phyloP scores from a whole-genome alignment of 2,113 vertebrate species.

The Miniopterus natalensis region DNA sequence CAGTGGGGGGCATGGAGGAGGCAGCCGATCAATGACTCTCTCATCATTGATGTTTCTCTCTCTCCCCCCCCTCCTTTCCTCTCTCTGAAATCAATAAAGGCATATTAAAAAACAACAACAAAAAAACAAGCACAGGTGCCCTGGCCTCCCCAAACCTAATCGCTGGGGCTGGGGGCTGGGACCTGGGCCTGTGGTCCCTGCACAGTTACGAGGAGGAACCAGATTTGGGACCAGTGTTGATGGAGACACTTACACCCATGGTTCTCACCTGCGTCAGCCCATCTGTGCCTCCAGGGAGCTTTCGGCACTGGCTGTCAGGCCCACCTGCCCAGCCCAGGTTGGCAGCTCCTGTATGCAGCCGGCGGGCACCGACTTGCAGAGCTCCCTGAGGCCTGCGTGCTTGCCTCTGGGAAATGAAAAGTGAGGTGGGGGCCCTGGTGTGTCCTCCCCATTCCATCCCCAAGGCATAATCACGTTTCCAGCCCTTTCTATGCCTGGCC shows the following conservation, averaged over 20 bases:
- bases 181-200: not conserved
- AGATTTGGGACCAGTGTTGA: not conserved
- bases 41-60: no score
- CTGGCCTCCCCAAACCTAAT: not conserved
- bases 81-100: no score
- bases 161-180: not conserved
- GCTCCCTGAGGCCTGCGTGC: not conserved
- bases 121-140: not conserved
- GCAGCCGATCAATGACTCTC: no score
- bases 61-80: no score
- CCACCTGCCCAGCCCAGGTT: not conserved
- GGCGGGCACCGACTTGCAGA: not conserved
- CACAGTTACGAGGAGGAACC: not conserved
- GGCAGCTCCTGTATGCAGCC: not conserved
- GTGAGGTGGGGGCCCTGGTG: no score
- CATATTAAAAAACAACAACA: no score
- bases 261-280: accelerated
- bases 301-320: no score
- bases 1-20: no score
- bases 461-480: no score
- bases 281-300: no score
- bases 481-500: not conserved
- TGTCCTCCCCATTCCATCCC: not conserved
- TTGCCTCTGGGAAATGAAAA: not conserved
- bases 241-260: not conserved